Conservation (phyloP, 2,113 vertebrate genomes). For the Glaucidium brasilianum region DNA sequence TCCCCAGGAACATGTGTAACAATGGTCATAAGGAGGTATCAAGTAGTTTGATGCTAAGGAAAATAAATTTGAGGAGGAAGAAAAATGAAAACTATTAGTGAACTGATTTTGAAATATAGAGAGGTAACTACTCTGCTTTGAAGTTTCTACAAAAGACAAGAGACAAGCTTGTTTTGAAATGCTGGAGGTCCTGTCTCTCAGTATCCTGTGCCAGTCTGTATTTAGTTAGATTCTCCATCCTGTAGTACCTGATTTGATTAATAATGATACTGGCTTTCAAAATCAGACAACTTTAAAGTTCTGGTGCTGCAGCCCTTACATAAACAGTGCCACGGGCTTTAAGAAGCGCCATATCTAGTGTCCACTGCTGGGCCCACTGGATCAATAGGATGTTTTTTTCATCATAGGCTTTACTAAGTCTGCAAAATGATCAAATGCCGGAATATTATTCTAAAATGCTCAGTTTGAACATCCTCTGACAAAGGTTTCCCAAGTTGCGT, state of each 20-base stretch:
- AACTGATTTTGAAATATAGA: neutral
- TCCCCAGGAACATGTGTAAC: neutral
- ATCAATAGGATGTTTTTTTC: neutral
- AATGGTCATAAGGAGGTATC: neutral
- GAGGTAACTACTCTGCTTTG: neutral
- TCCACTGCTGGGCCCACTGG: neutral
- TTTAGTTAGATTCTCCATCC: neutral
- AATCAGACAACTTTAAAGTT: neutral
- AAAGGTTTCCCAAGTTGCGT: neutral
- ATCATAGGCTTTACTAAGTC: neutral
- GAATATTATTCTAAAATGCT: neutral
- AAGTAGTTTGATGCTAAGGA: neutral
- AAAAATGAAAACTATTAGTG: neutral
- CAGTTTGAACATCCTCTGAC: neutral
- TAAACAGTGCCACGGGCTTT: neutral
- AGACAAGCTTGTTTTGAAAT: neutral
- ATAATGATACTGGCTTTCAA: neutral
- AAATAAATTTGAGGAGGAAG: neutral
- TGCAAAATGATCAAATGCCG: neutral
- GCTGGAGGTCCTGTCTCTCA: neutral
- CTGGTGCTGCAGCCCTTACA: neutral
- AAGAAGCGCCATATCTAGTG: rapidly evolving
- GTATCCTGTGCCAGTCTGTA: neutral
- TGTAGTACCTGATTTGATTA: neutral
- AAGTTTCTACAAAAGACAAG: neutral